Evolutionary conservation across 2,797 vertebrate genomes (phyloP).

Genomic region (Gobionotothen gibberifrons): DNA sequence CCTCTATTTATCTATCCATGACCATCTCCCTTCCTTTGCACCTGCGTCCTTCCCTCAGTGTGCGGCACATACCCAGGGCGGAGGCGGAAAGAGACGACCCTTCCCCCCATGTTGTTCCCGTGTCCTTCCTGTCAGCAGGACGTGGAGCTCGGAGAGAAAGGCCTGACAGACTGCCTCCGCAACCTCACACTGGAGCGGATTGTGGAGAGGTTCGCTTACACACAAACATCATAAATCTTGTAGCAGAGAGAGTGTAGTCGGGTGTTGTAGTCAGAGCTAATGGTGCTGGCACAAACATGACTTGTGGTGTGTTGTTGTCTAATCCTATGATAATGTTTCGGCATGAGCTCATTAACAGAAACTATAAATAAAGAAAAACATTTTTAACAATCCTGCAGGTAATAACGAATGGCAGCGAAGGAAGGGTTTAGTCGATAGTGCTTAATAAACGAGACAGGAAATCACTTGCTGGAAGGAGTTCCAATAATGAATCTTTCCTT

Average conservation of each 20-base stretch:
- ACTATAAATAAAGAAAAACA: constrained; percentile 8
- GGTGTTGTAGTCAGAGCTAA: neutral
- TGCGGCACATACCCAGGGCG: constrained; percentile 94
- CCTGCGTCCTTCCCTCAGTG: constrained; percentile 76
- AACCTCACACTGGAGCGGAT: constrained; percentile 97
- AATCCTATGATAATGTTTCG: neutral
- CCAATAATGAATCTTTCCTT: constrained; percentile 53
- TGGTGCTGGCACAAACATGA: neutral
- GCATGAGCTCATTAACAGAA: neutral
- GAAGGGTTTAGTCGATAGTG: constrained; percentile 51
- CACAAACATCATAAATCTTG: constrained; percentile 4
- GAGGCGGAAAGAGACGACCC: constrained; percentile 85
- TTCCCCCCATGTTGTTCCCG: constrained; percentile 89
- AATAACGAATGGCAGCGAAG: constrained; percentile 16
- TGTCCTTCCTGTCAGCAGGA: constrained; percentile 93
- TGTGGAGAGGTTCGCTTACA: constrained; percentile 88
- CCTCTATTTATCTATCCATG: neutral
- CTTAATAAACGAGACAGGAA: constrained; percentile 66
- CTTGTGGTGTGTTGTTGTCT: neutral
- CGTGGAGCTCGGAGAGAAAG: constrained; percentile 93
- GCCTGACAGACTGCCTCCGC: constrained; percentile 92
- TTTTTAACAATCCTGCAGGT: constrained; percentile 20
- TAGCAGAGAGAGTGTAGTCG: constrained; percentile 1
- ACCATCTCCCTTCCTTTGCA: constrained; percentile 21
- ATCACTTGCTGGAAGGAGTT: constrained; percentile 63